These are phyloP conservation scores for Charanyca ferruginea DNA, from an alignment of 2,888 invertebrate species.

Conservation along the genomic window DNA sequence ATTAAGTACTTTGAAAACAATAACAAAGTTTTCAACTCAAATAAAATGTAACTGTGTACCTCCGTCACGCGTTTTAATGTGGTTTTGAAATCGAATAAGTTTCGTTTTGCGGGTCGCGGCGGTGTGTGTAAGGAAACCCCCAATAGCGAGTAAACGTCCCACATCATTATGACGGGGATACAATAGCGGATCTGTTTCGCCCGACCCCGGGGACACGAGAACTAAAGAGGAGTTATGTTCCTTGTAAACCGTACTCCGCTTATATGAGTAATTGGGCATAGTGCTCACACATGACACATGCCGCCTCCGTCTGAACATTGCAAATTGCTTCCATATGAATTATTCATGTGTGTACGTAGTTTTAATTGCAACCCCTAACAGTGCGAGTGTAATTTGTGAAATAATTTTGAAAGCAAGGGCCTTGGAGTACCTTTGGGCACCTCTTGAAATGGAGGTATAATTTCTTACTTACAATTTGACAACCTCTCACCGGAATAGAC, in stretches of 20 bases:
- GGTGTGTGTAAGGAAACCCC: conserved; percentile 40
- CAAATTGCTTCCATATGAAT: conserved; percentile 69
- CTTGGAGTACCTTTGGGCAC: conserved; percentile 8
- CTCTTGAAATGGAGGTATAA: conserved; percentile 25
- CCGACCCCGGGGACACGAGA: conserved; percentile 48
- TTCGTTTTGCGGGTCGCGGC: conserved; percentile 42
- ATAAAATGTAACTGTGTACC: conserved; percentile 62
- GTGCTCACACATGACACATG: conserved; percentile 65
- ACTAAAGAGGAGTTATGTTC: conserved; percentile 60
- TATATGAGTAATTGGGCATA: conserved; percentile 68
- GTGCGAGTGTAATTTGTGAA: conserved; percentile 29
- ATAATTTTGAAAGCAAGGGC: conserved; percentile 23
- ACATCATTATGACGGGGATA: conserved; percentile 55
- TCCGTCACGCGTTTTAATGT: conserved; percentile 54
- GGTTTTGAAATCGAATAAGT: conserved; percentile 59
- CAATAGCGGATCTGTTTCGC: conserved; percentile 60
- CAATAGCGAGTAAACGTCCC: conserved; percentile 38
- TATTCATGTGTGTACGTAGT: conserved; percentile 51
- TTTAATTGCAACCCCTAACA: conserved; percentile 44
- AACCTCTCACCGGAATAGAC: conserved; percentile 42
- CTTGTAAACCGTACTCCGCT: conserved; percentile 58
- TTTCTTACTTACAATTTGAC: conserved; percentile 43
- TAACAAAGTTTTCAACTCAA: conserved; percentile 67
- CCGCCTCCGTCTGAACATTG: conserved; percentile 61
- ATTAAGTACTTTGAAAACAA: conserved; percentile 68